phyloP scores from a whole-genome alignment of 1,140 invertebrate species.

The Anastatus disparis region DNA sequence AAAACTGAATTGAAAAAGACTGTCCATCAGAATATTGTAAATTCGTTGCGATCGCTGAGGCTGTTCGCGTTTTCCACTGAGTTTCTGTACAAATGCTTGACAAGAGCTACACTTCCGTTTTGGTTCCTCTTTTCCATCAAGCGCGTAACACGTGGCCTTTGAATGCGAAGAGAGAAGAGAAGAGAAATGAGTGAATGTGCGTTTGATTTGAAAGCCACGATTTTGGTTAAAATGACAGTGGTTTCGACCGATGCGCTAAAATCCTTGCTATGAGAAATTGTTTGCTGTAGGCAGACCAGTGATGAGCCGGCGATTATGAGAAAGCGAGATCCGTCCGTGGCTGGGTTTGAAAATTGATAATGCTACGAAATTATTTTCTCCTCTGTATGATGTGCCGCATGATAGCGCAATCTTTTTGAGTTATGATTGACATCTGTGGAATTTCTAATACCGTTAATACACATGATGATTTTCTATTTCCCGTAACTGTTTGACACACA shows the following conservation, averaged over 20 bases:
- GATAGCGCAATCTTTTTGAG: too few species aligned
- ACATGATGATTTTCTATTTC: too few species aligned
- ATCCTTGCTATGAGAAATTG: slow-evolving; percentile 13
- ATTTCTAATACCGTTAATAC: too few species aligned
- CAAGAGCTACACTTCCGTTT: slow-evolving; percentile 5
- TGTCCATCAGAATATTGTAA: not conserved
- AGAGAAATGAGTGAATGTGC: slow-evolving; percentile 17
- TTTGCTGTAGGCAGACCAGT: not conserved
- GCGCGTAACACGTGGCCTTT: not conserved
- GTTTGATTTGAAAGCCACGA: slow-evolving; percentile 10
- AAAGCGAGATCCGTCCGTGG: too few species aligned
- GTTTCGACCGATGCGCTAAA: not conserved
- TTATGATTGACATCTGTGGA: too few species aligned
- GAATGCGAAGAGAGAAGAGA: not conserved
- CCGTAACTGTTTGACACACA: too few species aligned
- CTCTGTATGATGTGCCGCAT: too few species aligned
- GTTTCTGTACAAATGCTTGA: not conserved
- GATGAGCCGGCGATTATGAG: too few species aligned
- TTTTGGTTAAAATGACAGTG: slow-evolving; percentile 17
- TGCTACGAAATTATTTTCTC: too few species aligned
- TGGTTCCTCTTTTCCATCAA: too few species aligned
- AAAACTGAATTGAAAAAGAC: slow-evolving; percentile 15
- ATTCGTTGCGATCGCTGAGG: not conserved
- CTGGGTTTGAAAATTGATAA: not conserved
- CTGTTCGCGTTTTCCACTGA: not conserved